Evolutionary conservation across 30 jellyfish, hydroid and myxozoan genomes (phyloP).

Genomic region (Chironex yamaguchii): DNA sequence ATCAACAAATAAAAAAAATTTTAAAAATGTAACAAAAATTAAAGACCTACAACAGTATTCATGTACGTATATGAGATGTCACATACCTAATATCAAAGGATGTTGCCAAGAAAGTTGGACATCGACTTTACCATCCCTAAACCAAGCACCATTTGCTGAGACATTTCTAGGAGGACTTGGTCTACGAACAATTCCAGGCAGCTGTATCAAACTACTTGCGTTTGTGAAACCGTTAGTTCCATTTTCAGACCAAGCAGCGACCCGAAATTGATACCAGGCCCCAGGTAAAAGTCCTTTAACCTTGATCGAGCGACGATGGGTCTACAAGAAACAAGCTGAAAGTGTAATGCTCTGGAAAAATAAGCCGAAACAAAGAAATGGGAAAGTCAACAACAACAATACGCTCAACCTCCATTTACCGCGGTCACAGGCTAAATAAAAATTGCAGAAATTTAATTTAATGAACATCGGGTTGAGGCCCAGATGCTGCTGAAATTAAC

Average conservation of each 20-base stretch:
- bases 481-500: too few relatives aligned
- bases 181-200: conserved; percentile 24
- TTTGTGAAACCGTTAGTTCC: conserved; percentile 63
- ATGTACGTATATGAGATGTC: too few relatives aligned
- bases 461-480: too few relatives aligned
- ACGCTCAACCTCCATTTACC: too few relatives aligned
- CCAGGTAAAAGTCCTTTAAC: conserved; percentile 48
- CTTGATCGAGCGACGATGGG: conserved; percentile 8
- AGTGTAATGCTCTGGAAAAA: too few relatives aligned
- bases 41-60: too few relatives aligned
- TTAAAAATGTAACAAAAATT: too few relatives aligned
- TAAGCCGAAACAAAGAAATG: neutral
- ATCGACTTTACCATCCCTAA: conserved; percentile 7
- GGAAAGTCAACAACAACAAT: neutral
- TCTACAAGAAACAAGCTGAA: conserved; percentile 40
- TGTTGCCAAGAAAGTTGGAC: conserved; percentile 64
- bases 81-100: conserved; percentile 55
- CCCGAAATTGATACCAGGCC: conserved; percentile 71
- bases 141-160: conserved; percentile 45
- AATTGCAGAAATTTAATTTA: too few relatives aligned
- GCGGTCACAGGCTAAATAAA: too few relatives aligned
- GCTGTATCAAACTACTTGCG: conserved; percentile 12
- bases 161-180: conserved; percentile 70
- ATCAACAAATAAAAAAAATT: too few relatives aligned
- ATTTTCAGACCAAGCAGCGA: conserved; percentile 38